Conservation (phyloP, 2,888 invertebrate genomes). For the Macaria liturata region DNA sequence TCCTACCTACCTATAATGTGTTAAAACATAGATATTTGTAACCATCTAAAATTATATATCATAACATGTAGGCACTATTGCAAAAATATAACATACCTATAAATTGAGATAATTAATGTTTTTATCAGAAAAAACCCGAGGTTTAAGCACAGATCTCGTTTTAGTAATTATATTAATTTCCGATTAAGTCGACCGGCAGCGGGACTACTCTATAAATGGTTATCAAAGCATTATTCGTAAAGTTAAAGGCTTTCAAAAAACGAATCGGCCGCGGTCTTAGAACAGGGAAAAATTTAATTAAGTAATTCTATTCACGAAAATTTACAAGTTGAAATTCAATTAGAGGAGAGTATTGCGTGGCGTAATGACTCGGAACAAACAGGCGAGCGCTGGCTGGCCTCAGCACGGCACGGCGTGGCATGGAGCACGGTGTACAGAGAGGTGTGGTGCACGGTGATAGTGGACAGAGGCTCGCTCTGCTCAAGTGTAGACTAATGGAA, state of each 20-base stretch:
- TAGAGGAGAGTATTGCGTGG: slow-evolving; percentile 67
- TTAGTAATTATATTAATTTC: slow-evolving; percentile 27
- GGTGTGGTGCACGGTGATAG: no score
- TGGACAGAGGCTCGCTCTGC: slow-evolving; percentile 37
- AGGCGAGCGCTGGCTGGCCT: slow-evolving; percentile 33
- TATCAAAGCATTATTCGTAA: slow-evolving; percentile 56
- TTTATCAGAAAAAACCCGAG: neutral
- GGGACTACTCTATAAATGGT: slow-evolving; percentile 44
- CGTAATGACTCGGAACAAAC: slow-evolving; percentile 59
- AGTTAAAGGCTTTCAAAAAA: slow-evolving; percentile 64
- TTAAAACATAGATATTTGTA: no score
- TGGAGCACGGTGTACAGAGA: no score
- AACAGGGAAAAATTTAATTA: slow-evolving; percentile 68
- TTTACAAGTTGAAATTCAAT: slow-evolving; percentile 75
- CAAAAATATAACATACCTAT: no score
- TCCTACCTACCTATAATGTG: no score
- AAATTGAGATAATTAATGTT: no score
- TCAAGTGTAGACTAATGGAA: slow-evolving; percentile 79
- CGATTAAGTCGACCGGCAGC: slow-evolving; percentile 32
- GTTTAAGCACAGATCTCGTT: slow-evolving; percentile 4
- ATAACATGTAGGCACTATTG: no score
- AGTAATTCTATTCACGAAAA: slow-evolving; percentile 69
- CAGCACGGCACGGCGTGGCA: slow-evolving; percentile 27
- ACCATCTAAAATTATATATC: no score
- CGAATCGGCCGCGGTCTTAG: slow-evolving; percentile 59